A percentile compares a stretch with the other conserved stretches of the same genome.
phyloP scores from a whole-genome alignment of 64 coral and sea anemone species.

The Montipora foliosa region DNA sequence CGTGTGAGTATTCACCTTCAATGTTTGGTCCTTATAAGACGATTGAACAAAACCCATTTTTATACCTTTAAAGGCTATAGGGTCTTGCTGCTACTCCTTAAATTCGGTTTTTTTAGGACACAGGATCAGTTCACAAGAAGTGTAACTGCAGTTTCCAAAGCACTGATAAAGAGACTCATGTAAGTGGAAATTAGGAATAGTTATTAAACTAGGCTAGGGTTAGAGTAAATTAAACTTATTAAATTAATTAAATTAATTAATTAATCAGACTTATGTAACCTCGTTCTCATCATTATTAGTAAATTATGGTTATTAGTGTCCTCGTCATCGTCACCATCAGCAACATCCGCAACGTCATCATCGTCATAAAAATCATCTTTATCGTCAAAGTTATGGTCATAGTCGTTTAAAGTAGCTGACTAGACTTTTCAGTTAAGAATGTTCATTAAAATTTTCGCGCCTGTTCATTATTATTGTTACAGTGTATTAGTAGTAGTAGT shows the following conservation, averaged over 20 bases:
- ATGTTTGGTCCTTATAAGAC: neutral
- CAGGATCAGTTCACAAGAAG: conserved; percentile 32
- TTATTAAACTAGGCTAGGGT: no score
- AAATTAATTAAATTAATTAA: neutral
- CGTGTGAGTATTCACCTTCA: conserved; percentile 15
- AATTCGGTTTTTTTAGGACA: neutral
- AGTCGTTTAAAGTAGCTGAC: no score
- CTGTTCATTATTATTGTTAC: no score
- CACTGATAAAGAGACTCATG: conserved; percentile 40
- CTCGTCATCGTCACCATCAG: neutral
- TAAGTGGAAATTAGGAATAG: neutral
- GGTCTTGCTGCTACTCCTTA: neutral
- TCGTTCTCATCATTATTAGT: neutral
- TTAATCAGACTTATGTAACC: no score
- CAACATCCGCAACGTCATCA: neutral
- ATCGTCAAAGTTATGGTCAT: neutral
- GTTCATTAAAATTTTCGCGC: no score
- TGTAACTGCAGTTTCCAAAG: conserved; percentile 32
- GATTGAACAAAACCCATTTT: no score
- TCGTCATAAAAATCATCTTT: neutral
- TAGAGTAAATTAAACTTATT: no score
- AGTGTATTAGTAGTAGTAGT: no score
- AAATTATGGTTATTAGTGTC: neutral
- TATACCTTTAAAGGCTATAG: no score
- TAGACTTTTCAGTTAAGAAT: no score